A percentile compares a stretch with the other conserved stretches of the same genome.
These are phyloP conservation scores for Bubalus kerabau DNA, from an alignment of 2,113 vertebrate species.

Conservation along the genomic window DNA sequence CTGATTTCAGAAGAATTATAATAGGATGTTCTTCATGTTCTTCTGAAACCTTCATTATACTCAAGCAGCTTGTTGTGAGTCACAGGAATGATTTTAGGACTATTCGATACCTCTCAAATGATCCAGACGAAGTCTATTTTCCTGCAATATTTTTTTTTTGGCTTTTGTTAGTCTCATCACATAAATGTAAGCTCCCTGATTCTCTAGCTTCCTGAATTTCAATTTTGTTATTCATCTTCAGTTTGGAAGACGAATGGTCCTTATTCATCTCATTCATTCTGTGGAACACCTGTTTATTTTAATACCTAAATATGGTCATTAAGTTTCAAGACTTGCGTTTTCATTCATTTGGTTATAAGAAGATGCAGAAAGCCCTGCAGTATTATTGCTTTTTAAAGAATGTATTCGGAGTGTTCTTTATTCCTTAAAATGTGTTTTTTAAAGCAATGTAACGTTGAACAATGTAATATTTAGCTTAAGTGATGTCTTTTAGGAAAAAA, in stretches of 20 bases:
- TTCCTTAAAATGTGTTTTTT: background rate
- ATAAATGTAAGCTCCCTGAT: background rate
- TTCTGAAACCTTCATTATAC: conserved; percentile 13
- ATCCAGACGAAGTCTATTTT: background rate
- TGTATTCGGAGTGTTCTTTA: conserved; percentile 19
- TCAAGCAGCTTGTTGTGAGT: conserved; percentile 1
- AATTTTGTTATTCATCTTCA: conserved; percentile 25
- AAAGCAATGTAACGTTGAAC: background rate
- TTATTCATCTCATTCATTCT: conserved; percentile 30
- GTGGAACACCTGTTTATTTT: conserved; percentile 52
- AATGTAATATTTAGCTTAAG: background rate
- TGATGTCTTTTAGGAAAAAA: background rate
- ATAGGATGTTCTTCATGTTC: conserved; percentile 35
- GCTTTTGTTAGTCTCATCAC: background rate
- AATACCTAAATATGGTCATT: conserved; percentile 19
- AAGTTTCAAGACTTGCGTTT: conserved; percentile 4
- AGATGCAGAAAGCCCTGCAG: background rate
- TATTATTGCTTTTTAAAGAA: conserved; percentile 24
- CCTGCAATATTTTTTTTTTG: background rate
- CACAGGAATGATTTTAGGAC: background rate
- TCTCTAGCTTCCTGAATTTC: conserved; percentile 14
- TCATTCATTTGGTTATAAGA: conserved; percentile 31
- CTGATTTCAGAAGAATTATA: conserved; percentile 30
- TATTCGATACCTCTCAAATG: conserved; percentile 19
- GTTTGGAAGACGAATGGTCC: background rate